Base-by-base conservation (phyloP, 2,797 vertebrate species). In the Eulemur coronatus region DNA sequence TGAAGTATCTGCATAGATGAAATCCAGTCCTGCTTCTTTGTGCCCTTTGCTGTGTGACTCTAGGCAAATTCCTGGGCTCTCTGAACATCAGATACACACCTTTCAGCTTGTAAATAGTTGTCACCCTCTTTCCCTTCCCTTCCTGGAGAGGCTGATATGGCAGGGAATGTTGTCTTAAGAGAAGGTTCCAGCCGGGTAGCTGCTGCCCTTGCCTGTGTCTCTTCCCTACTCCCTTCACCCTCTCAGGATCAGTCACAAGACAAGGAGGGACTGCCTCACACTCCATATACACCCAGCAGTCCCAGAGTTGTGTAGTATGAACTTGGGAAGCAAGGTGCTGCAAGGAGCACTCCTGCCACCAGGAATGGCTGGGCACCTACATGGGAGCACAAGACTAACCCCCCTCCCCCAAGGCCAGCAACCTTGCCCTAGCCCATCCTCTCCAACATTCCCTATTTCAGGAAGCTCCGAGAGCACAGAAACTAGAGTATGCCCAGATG, bases 391-490 rank as follows among this genome's bases (percentile, higher is more conserved):
- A 52, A 69, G 41, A 55, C 65, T 81, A 50, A 85, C 14, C 48
- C 33, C 17, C 59, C 59, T 67, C 11, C 46, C 20, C 26, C 33
- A 70, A 78, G 76, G 88, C 63, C 43, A 55, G 89, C 73, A 57
- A 72, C 52, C 67, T 89, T 26, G 78, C 30, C 78, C 57, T 89
- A 70, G 61, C 12, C 81, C 92, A 72, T 43, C 81, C 28, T 48
- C 79, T 82, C 84, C 84, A 85, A 41, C 67, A 61, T 6, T 57
- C 55, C 41, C 5, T 67, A 55, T 72, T 76, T 87, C 79, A 59
- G 93, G 80, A 91, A 94, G 91, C 94, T 48, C 76, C 14, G 43
- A 33, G 81, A 69, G 72, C 85, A 75, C 90, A 85, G 96, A 50
- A 80, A n/a, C 67, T 65, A 50, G 59, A 95, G 91, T 70, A 10